Evolutionary conservation across 2,888 invertebrate genomes (phyloP), one percentile per base, ranked within the genome.

Genomic region (Drosophila algonquin): DNA sequence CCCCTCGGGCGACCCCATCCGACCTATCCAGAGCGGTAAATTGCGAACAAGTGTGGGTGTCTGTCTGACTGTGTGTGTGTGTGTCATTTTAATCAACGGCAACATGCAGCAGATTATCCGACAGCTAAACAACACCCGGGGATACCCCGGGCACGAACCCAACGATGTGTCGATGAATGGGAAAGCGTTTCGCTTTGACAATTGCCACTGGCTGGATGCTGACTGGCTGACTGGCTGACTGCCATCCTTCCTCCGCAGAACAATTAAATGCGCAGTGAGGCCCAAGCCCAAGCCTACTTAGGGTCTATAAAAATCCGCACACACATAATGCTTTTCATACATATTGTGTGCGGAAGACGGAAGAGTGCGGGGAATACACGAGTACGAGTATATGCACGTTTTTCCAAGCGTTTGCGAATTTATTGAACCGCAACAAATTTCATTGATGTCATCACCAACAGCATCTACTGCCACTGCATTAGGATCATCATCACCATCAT

Each of bases 381-480:
- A n/a, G 4, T 24, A 24, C 12, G 18, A 18, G 16, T 24, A 44
- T 40, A 40, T 40, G 32, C 16, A 32, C 21, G 63, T 64, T 62
- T 76, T 70, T 74, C 64, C 64, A 68, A 68, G 54, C 70, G 78
- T 67, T 81, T 79, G 75, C 74, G 75, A 83, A 90, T 84, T 90
- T 89, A 89, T 90, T 89, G 88, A 90, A 86, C 90, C 89, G 86
- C 77, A 81, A 77, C 80, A 85, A 85, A 87, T 85, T 89, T 85
- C 85, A 85, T 85, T 87, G 82, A 85, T 89, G 89, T 84, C 89
- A 84, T 65, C 55, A 73, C 63, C 63, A 70, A 63, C 63, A 62
- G 63, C 73, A 65, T 63, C 62, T 1, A 27, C 27, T 52, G 62
- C 62, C 62, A 47, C 53, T 63, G 57, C 73, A 75, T 40, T 44